Base-by-base conservation (phyloP, 2,888 invertebrate genomes). In the Flabesymbios commensalis region DNA sequence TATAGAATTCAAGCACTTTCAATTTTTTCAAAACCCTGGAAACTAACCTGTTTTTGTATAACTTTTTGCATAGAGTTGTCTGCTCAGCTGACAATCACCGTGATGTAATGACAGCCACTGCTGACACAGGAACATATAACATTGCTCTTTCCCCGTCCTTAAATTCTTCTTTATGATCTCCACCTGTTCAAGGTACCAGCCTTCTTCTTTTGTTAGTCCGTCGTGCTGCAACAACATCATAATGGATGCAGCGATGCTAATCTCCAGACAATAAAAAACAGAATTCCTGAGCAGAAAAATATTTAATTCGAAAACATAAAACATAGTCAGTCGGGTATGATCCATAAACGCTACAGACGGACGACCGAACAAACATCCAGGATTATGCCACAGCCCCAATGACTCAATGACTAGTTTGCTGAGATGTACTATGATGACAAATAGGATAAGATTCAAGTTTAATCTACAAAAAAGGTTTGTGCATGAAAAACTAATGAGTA, bases 101-200 rank as follows among this genome's bases (percentile, higher is more conserved):
- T 79, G 76, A 59, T 77, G 76, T 26, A 83, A 66, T 2, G 83
- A 83, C 31, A 83, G 67, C 83, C 83, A 83, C 59, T 81, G 75
- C 61, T 77, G 74, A 65, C 79, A 79, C 48, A 73, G 59, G 68
- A 83, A 83, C 31, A 76, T 58, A 80, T 80, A 83, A 5, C 71
- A 67, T 55, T 76, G 77, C 39, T 65, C 61, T 36, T 51, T 56
- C 2, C 63, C 63, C 2, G 64, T 65, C 66, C 79, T 78, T 1
- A 33, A 32, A 3, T 54, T 52, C 26, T 39, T 56, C 69, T 83
- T 82, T 5, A 74, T 64, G 19, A 83, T 67, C 69, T 80, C 77
- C 4, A 83, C 71, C 64, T 76, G 74, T 55, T 82, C 77, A 54
- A 83, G 61, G 59, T 74, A 79, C 83, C 83, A 83, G 29, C 79